Evolutionary conservation across 1,140 invertebrate genomes (phyloP).

Genomic region (Caerostris darwini): DNA sequence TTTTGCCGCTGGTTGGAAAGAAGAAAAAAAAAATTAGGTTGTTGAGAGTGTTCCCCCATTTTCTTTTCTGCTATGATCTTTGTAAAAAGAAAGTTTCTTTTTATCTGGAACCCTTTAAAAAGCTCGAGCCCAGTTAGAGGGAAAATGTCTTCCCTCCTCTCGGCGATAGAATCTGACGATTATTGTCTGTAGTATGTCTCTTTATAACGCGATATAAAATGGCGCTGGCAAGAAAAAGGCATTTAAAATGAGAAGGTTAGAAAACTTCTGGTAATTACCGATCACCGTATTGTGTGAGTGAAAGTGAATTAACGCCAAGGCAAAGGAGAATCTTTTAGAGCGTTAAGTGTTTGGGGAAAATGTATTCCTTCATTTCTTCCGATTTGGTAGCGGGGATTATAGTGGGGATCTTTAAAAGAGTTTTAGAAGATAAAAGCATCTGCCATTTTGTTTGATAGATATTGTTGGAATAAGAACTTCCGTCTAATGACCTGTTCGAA

Average conservation of each 20-base stretch:
- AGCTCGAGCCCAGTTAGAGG: neutral
- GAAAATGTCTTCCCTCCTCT: neutral
- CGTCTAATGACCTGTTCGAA: slow-evolving; percentile 9
- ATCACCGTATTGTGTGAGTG: neutral
- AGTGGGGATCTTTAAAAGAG: neutral
- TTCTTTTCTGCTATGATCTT: neutral
- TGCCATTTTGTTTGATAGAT: neutral
- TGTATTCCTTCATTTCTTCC: neutral
- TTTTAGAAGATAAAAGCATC: neutral
- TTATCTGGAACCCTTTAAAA: neutral
- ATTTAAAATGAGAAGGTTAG: neutral
- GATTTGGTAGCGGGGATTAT: neutral
- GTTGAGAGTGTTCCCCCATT: neutral
- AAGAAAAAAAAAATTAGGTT: neutral
- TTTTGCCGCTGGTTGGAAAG: neutral
- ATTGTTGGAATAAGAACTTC: neutral
- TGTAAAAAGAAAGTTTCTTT: neutral
- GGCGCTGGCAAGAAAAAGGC: neutral
- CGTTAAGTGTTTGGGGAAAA: neutral
- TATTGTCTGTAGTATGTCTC: neutral
- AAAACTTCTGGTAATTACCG: slow-evolving; percentile 3
- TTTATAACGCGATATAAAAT: neutral
- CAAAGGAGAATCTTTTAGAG: neutral
- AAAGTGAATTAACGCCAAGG: neutral
- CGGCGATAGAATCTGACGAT: neutral